phyloP scores from a whole-genome alignment of 2,888 invertebrate species.

The Rotaria sp. region DNA sequence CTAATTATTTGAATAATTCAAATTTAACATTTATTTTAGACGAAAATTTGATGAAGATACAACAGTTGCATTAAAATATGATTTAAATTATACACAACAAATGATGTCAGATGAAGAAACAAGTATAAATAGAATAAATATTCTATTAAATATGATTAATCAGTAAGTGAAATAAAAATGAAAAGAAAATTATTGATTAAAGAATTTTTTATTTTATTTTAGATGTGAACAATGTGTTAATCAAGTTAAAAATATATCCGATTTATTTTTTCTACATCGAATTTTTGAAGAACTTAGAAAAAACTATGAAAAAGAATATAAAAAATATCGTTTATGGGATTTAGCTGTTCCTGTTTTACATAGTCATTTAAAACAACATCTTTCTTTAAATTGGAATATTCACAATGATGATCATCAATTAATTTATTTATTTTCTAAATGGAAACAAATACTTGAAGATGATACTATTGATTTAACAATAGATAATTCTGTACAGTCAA shows the following conservation, averaged over 20 bases:
- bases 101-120: conserved; percentile 67
- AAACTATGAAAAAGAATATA: conserved; percentile 35
- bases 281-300: conserved; percentile 26
- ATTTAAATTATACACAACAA: conserved; percentile 66
- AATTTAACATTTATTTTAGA: conserved; percentile 43
- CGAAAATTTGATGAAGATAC: conserved; percentile 71
- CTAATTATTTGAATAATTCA: too few relatives aligned
- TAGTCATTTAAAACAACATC: conserved; percentile 16
- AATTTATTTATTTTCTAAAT: conserved; percentile 53
- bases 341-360: conserved; percentile 31
- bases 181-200: too few relatives aligned
- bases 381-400: conserved; percentile 39
- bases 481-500: not conserved
- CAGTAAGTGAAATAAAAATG: conserved; percentile 51
- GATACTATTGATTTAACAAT: conserved; percentile 49
- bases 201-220: conserved; percentile 57
- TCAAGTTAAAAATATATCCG: not conserved
- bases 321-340: conserved; percentile 33
- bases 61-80: conserved; percentile 70
- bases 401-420: conserved; percentile 63
- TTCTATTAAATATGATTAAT: conserved; percentile 66
- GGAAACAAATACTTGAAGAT: conserved; percentile 55
- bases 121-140: conserved; percentile 67
- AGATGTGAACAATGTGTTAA: conserved; percentile 9
- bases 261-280: conserved; percentile 21